phyloP scores from a whole-genome alignment of 2,797 vertebrate species.

The Nannoperca australis region DNA sequence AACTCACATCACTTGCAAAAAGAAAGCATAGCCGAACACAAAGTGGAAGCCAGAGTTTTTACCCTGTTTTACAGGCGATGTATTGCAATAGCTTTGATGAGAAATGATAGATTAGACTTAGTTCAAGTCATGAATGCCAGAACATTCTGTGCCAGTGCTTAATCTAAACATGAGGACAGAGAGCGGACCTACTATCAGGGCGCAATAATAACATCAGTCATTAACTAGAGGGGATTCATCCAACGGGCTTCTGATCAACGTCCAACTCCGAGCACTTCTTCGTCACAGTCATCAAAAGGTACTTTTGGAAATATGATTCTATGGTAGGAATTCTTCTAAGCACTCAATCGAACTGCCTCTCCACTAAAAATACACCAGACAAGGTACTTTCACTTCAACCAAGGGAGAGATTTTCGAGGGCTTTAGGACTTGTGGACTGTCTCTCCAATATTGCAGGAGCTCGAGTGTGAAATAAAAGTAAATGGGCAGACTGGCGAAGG shows the following conservation, averaged over 20 bases:
- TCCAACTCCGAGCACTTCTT: constrained; percentile 42
- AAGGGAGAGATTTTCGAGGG: constrained; percentile 79
- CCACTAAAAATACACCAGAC: constrained; percentile 65
- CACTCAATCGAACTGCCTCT: constrained; percentile 65
- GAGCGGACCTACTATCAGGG: constrained; percentile 11
- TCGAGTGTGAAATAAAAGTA: constrained; percentile 85
- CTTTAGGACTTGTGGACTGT: constrained; percentile 78
- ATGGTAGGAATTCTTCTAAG: constrained; percentile 61
- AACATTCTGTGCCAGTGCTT: constrained; percentile 34
- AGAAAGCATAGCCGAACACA: constrained; percentile 6
- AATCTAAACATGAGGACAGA: constrained; percentile 40
- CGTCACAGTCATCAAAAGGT: constrained; percentile 38
- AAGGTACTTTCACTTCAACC: constrained; percentile 74
- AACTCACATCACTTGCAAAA: constrained; percentile 28
- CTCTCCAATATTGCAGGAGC: constrained; percentile 78
- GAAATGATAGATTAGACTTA: constrained; percentile 42
- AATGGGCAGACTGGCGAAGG: constrained; percentile 80
- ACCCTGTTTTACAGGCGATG: not conserved
- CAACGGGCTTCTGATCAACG: constrained; percentile 38
- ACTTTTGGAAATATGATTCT: constrained; percentile 59
- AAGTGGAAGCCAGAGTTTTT: not conserved
- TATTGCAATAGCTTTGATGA: constrained; percentile 4
- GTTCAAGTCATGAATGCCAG: constrained; percentile 32
- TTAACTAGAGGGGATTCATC: constrained; percentile 34
- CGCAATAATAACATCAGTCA: constrained; percentile 28